Conservation (phyloP, 2,113 vertebrate genomes). For the Stictonetta naevosa region DNA sequence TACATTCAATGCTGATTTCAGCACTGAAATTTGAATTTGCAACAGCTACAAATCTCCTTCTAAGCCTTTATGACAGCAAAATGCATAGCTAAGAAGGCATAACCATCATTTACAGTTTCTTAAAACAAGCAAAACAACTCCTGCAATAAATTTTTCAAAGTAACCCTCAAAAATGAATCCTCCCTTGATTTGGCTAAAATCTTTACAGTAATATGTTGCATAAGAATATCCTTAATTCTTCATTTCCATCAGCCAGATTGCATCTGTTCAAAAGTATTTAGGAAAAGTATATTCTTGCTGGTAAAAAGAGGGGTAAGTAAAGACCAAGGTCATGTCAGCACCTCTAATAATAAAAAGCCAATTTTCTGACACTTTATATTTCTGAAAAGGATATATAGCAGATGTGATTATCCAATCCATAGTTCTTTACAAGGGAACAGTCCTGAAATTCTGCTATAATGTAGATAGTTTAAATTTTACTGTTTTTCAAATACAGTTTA, state of each 20-base stretch:
- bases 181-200: background rate
- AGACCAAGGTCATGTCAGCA: accelerated
- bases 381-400: background rate
- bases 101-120: background rate
- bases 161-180: background rate
- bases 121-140: background rate
- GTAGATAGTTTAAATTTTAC: background rate
- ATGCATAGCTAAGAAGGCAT: background rate
- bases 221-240: background rate
- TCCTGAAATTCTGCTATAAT: background rate
- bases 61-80: background rate
- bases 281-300: background rate
- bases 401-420: background rate
- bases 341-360: background rate
- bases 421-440: background rate
- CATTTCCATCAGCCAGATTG: background rate
- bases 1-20: background rate
- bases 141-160: background rate
- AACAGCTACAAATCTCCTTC: background rate
- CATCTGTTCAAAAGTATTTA: background rate
- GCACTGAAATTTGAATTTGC: background rate
- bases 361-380: background rate
- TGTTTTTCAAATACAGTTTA: background rate
- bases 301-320: background rate
- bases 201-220: background rate